Base-by-base conservation (phyloP, 2,888 invertebrate species). In the Chironomus tentans region DNA sequence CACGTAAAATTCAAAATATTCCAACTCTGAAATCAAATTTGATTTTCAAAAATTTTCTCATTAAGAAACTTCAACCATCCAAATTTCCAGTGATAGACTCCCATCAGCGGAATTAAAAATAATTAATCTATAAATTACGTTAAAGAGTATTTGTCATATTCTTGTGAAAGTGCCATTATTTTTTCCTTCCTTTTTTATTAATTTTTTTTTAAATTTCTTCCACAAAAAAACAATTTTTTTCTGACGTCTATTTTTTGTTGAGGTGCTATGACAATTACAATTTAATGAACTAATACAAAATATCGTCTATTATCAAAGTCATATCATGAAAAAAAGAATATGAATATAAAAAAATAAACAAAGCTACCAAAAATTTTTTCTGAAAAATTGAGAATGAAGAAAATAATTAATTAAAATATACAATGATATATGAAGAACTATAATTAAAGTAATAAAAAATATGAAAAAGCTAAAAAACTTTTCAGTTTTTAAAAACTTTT, bases 301-400 rank as follows among this genome's bases (percentile, higher is more conserved):
- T 21, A 22, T 24, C 50, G 70, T 70, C 70, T 70, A 70, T 72
- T 72, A 72, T 72, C 72, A 72, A 24, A 72, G 72, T 72, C 72
- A 72, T 72, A 72, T 72, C 72, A 72, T 46, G 48, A 72, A 46
- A 38, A 38, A 18, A 28, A n/a, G 21, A 48, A 70, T 15, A 15
- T 56, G n/a, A 56, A 56, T 56, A 50, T 50, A 15, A 15, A 50
- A 13, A 50, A 50, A 50, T 18, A n/a, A 56, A 56, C n/a, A 56
- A 56, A 15, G 65, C 24, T 65, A 24, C 65, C 21, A 65, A 24
- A 65, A 24, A 65, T 21, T 24, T 65, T 13, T 65, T 65, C 22
- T 24, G 21, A 21, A 13, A 22, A 65, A 65, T 38, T 38, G 21
- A 65, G 5, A 65, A 62, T 12, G 21, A 18, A 15, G 15, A 22